These are phyloP conservation scores for Acanthosepion lycidas DNA, from an alignment of 2,888 invertebrate genomes.

Conservation along the genomic window DNA sequence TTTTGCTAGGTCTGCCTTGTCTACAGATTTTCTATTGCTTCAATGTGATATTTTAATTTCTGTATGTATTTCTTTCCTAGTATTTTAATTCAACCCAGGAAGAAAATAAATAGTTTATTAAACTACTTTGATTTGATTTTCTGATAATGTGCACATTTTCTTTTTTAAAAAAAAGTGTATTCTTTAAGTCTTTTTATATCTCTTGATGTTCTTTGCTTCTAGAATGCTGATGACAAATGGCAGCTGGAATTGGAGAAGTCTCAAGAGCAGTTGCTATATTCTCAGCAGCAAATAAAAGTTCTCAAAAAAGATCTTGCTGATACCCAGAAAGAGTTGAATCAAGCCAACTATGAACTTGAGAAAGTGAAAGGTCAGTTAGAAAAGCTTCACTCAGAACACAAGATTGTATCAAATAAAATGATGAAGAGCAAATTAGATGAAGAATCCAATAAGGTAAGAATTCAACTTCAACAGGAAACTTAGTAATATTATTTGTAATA, in stretches of 20 bases:
- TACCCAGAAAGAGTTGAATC: neutral
- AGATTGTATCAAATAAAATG: neutral
- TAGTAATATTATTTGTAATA: too few relatives aligned
- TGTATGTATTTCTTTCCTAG: too few relatives aligned
- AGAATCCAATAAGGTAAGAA: slow-evolving; percentile 33
- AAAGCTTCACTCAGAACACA: neutral
- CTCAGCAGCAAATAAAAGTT: neutral
- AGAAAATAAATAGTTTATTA: too few relatives aligned
- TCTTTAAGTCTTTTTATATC: too few relatives aligned
- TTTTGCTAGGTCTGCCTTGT: too few relatives aligned
- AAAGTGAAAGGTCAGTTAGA: neutral
- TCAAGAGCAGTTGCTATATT: slow-evolving; percentile 34
- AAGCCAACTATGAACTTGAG: neutral
- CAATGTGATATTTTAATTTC: too few relatives aligned
- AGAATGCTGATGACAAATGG: neutral
- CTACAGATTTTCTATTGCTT: too few relatives aligned
- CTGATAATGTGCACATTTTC: too few relatives aligned
- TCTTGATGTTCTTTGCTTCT: neutral
- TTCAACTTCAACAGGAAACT: too few relatives aligned
- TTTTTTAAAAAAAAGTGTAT: too few relatives aligned
- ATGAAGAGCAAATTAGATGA: neutral
- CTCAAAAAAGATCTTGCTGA: neutral
- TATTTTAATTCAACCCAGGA: too few relatives aligned
- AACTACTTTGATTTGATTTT: too few relatives aligned
- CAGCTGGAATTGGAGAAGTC: neutral